Evolutionary conservation across 1,140 invertebrate species (phyloP).

Genomic region (Zaprionus kolodkinae): DNA sequence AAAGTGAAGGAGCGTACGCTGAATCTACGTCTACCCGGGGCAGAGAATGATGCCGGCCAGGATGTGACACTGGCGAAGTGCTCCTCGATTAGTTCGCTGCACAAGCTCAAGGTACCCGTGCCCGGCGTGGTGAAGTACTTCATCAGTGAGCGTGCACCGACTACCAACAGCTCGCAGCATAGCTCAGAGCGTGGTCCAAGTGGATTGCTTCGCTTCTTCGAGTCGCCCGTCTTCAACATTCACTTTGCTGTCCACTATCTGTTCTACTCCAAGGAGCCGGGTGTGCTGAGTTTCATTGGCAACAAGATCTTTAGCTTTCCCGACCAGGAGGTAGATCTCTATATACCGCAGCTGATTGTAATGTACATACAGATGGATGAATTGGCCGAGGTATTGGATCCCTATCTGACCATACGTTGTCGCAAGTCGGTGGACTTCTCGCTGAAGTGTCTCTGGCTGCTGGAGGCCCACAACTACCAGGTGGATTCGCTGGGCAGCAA

Average conservation of each 20-base stretch:
- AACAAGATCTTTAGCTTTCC: constrained; percentile 98
- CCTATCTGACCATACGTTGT: constrained; percentile 97
- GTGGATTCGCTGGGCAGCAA: constrained; percentile 63
- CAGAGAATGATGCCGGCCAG: constrained; percentile 30
- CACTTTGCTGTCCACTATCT: constrained; percentile 98
- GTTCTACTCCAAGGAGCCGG: constrained; percentile 99
- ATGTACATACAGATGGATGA: constrained; percentile 99
- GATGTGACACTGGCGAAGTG: constrained; percentile 63
- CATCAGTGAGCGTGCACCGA: constrained; percentile 68
- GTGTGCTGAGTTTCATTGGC: constrained; percentile 97
- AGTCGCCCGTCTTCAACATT: constrained; percentile 98
- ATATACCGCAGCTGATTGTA: constrained; percentile 98
- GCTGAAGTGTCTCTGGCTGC: constrained; percentile 96
- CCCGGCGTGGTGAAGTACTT: constrained; percentile 83
- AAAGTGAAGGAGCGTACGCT: constrained; percentile 69
- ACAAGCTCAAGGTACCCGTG: constrained; percentile 78
- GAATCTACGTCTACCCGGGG: constrained; percentile 67
- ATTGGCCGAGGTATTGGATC: constrained; percentile 96
- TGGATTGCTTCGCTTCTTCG: constrained; percentile 94
- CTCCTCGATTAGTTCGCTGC: constrained; percentile 73
- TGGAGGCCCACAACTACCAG: constrained; percentile 92
- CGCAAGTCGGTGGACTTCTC: constrained; percentile 97
- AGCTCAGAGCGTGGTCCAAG: constrained; percentile 82
- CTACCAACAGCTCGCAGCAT: constrained; percentile 55
- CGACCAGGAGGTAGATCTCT: constrained; percentile 97